phyloP scores from a whole-genome alignment of 2,888 invertebrate genomes.

The Macrophya annulata region DNA sequence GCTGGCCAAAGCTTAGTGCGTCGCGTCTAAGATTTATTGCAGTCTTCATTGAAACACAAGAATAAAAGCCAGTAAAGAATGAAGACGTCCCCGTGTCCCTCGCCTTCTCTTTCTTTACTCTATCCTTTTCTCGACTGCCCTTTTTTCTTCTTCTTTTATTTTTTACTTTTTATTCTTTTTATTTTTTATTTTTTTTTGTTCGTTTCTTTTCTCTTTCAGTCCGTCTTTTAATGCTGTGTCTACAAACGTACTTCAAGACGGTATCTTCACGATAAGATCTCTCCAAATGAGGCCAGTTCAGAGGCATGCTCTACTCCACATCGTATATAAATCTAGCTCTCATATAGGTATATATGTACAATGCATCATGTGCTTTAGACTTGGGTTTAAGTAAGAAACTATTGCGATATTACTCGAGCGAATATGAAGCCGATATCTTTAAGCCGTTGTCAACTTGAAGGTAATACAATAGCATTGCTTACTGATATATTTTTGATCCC shows the following conservation, averaged over 20 bases:
- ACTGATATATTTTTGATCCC: background rate
- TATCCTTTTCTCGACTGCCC: conserved; percentile 1
- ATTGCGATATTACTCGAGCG: background rate
- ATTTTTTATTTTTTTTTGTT: too few species aligned
- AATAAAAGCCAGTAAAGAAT: conserved; percentile 48
- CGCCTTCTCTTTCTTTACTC: conserved; percentile 20
- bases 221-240: conserved; percentile 48
- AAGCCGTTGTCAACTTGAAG: background rate
- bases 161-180: too few species aligned
- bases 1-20: conserved; percentile 48
- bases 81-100: conserved; percentile 40
- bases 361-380: background rate
- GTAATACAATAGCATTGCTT: background rate
- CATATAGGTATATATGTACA: background rate
- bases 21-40: conserved; percentile 37
- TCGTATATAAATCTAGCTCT: conserved; percentile 13
- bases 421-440: background rate
- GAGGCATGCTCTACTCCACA: background rate
- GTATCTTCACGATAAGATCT: conserved; percentile 41
- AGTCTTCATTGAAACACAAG: conserved; percentile 46
- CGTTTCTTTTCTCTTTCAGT: conserved; percentile 1
- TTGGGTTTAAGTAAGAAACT: conserved; percentile 1
- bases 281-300: conserved; percentile 39
- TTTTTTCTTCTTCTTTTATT: background rate
- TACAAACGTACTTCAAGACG: conserved; percentile 39